Evolutionary conservation across 2,113 vertebrate species (phyloP).

Genomic region (Sander lucioperca): DNA sequence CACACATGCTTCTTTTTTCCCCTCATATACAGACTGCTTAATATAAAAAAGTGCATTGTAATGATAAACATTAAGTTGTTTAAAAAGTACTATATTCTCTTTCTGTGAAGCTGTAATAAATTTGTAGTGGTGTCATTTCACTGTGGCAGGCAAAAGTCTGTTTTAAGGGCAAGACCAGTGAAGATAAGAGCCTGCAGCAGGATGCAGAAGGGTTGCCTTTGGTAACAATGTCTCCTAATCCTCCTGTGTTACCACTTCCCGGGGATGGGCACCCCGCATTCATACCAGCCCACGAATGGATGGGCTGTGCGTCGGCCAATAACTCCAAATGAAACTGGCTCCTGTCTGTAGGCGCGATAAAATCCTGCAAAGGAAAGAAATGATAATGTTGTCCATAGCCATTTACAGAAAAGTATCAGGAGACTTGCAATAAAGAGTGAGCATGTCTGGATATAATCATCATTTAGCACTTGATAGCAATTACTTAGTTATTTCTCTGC

Average conservation of each 20-base stretch:
- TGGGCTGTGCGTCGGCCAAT: slow-evolving; percentile 92
- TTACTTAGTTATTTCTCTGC: neutral
- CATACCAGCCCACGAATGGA: slow-evolving; percentile 97
- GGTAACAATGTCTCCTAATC: slow-evolving; percentile 45
- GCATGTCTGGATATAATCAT: neutral
- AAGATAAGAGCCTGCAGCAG: slow-evolving; percentile 62
- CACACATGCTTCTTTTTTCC: slow-evolving; percentile 79
- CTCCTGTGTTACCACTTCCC: slow-evolving; percentile 92
- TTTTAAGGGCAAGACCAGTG: slow-evolving; percentile 52
- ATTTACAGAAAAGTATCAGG: neutral
- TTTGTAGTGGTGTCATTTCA: slow-evolving; percentile 75
- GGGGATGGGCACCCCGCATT: slow-evolving; percentile 96
- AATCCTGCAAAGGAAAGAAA: slow-evolving; percentile 85
- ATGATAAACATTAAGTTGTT: slow-evolving; percentile 79
- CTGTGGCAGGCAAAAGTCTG: slow-evolving; percentile 74
- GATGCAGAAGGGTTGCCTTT: slow-evolving; percentile 59
- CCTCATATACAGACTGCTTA: slow-evolving; percentile 88
- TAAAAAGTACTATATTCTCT: slow-evolving; percentile 84
- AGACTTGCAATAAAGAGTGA: neutral
- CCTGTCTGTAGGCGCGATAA: slow-evolving; percentile 94
- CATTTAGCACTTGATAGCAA: neutral
- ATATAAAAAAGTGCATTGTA: slow-evolving; percentile 83
- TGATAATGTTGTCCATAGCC: neutral
- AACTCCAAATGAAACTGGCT: slow-evolving; percentile 92
- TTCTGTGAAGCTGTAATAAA: slow-evolving; percentile 73